phyloP scores from a whole-genome alignment of 1,140 invertebrate genomes.

The Megathymus violae region DNA sequence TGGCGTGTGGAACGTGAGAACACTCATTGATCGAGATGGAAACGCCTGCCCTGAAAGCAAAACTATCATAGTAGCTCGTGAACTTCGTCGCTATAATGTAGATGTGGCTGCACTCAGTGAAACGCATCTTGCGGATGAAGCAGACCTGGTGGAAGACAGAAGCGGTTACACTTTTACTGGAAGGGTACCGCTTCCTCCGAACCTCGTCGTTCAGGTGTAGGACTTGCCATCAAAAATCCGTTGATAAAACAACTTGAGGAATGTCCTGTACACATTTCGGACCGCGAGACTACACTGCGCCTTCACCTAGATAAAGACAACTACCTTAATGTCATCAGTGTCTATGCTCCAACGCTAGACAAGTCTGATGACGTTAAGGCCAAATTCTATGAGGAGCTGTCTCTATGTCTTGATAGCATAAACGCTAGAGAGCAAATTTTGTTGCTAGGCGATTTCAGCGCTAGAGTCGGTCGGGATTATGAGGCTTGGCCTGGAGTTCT shows the following conservation, averaged over 20 bases:
- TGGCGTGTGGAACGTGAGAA: constrained; percentile 1
- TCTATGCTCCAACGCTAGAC: constrained; percentile 42
- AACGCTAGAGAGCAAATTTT: not conserved
- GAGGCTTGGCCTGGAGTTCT: no score
- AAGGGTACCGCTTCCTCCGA: constrained; percentile 8
- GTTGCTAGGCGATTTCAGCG: not conserved
- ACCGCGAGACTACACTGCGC: constrained; percentile 33
- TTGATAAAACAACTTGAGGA: constrained; percentile 27
- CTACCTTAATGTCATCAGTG: constrained; percentile 41
- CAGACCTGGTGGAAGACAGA: not conserved
- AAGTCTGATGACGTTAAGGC: constrained; percentile 37
- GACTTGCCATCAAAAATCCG: constrained; percentile 6
- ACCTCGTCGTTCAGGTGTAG: constrained; percentile 29
- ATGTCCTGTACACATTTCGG: constrained; percentile 30
- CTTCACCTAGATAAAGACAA: constrained; percentile 37
- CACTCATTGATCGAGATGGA: not conserved
- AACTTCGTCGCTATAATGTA: no score
- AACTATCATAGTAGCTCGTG: no score
- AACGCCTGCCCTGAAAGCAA: constrained; percentile 3
- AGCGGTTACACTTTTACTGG: constrained; percentile 18
- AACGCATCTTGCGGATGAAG: constrained; percentile 17
- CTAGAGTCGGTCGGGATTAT: no score
- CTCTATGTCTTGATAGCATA: constrained; percentile 8
- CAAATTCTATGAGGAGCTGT: constrained; percentile 39
- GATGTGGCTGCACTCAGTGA: constrained; percentile 18